Base-by-base conservation (phyloP, 2,797 vertebrate genomes). In the Chelon auratus region DNA sequence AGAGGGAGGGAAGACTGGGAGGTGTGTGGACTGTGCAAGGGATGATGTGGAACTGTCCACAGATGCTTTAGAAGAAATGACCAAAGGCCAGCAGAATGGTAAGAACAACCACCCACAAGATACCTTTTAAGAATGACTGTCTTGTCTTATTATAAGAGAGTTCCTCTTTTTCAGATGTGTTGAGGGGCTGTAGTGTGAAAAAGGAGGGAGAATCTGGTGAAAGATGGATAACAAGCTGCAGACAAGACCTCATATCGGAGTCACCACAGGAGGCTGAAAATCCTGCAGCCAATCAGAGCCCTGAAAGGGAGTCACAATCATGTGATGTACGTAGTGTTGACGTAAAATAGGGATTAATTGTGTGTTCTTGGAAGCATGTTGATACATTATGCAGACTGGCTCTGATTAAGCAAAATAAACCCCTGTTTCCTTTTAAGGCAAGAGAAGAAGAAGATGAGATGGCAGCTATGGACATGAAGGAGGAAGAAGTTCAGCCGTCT, bases 1-100 rank as follows among this genome's bases (percentile, higher is more conserved):
- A 37, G 82, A 76, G 2, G 69, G 56, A 64, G 62, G 22, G 17
- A 87, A 40, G 22, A 71, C 42, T 14, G 83, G 60, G 0, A 85
- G 66, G 56, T 89, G 88, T 81, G 79, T 65, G 11, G 82, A 90
- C 50, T 85, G 86, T 50, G 72, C 77, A 8, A 80, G 72, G 24
- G 73, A 58, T 17, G 81, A 75, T 20, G 71, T 68, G 7, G 65
- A 77, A 0, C 61, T 87, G 72, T 73, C 68, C 22, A 36, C 68
- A 3, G 77, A 84, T 40, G 1, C 36, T 9, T 42, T 63, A 10
- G 81, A 86, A 3, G 67, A 81, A 12, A 72, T 12, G 20, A 1
- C 33, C 1, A 4, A 17, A 45, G 72, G 79, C 2, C 13, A 62
- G 1, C 62, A 74, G 7, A 68, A 72, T 7, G 88, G 92, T 92